phyloP scores from a whole-genome alignment of 2,797 vertebrate genomes.

The Silurus lanzhouensis region DNA sequence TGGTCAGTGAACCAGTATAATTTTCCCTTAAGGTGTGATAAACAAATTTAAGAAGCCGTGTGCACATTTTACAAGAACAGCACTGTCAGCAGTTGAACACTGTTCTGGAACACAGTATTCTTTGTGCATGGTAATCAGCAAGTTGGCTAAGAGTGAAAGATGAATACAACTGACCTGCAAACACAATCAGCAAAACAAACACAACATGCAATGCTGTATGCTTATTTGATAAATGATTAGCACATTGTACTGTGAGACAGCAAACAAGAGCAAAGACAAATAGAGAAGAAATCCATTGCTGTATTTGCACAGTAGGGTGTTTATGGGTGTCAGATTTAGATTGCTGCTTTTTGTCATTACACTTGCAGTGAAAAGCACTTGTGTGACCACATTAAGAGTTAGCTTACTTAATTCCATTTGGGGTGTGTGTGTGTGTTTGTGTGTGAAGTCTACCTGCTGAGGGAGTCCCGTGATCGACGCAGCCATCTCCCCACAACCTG shows the following conservation, averaged over 20 bases:
- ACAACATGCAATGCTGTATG: not conserved
- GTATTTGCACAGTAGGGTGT: constrained; percentile 23
- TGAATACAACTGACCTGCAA: constrained; percentile 16
- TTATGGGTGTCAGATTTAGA: not conserved
- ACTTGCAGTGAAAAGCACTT: not conserved
- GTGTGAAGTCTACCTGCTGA: constrained; percentile 78
- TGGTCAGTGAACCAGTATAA: not conserved
- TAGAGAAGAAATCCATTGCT: constrained; percentile 2
- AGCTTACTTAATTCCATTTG: not conserved
- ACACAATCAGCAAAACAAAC: constrained; percentile 23
- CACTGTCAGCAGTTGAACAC: constrained; percentile 20
- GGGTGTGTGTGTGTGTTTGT: not conserved
- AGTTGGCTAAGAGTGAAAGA: constrained; percentile 10
- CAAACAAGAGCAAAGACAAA: constrained; percentile 33
- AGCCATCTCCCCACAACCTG: constrained; percentile 97
- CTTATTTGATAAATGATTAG: constrained; percentile 30
- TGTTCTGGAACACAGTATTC: not conserved
- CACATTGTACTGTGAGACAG: constrained; percentile 9
- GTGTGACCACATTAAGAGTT: not conserved
- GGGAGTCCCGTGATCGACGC: constrained; percentile 86
- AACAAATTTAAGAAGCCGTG: not conserved
- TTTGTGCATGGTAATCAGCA: not conserved
- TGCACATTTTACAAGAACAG: constrained; percentile 17
- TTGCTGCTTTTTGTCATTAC: constrained; percentile 15
- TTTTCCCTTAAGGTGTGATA: constrained; percentile 15